phyloP scores from a whole-genome alignment of 2,797 vertebrate species.

The Xenentodon cancila region DNA sequence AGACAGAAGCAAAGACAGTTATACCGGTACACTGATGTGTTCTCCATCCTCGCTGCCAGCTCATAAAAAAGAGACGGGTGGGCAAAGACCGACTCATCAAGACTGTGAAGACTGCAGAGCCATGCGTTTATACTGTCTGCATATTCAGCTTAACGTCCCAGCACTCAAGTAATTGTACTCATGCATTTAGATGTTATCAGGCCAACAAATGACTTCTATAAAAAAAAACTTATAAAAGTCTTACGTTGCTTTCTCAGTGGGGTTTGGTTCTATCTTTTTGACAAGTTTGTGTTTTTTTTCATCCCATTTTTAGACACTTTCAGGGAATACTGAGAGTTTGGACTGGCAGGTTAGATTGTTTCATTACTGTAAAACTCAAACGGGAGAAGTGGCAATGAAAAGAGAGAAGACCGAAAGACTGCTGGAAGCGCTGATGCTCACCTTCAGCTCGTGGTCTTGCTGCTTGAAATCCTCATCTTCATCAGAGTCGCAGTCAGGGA shows the following conservation, averaged over 20 bases:
- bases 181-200: neutral
- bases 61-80: neutral
- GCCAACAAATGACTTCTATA: neutral
- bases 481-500: conserved; percentile 95
- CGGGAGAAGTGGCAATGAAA: too few relatives aligned
- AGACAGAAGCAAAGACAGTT: conserved; percentile 11
- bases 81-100: conserved; percentile 16
- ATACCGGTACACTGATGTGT: neutral
- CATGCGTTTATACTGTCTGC: neutral
- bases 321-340: too few relatives aligned
- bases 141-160: too few relatives aligned
- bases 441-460: conserved; percentile 93
- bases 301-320: too few relatives aligned
- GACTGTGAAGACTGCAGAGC: conserved; percentile 16
- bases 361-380: too few relatives aligned
- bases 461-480: conserved; percentile 97
- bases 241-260: too few relatives aligned
- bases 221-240: neutral
- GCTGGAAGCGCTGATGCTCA: conserved; percentile 56
- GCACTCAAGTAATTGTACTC: too few relatives aligned
- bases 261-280: too few relatives aligned
- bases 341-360: too few relatives aligned
- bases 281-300: too few relatives aligned
- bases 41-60: conserved; percentile 10
- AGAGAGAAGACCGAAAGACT: neutral